Evolutionary conservation across 1,140 invertebrate genomes (phyloP).

Genomic region (Acromyrmex echinatior): DNA sequence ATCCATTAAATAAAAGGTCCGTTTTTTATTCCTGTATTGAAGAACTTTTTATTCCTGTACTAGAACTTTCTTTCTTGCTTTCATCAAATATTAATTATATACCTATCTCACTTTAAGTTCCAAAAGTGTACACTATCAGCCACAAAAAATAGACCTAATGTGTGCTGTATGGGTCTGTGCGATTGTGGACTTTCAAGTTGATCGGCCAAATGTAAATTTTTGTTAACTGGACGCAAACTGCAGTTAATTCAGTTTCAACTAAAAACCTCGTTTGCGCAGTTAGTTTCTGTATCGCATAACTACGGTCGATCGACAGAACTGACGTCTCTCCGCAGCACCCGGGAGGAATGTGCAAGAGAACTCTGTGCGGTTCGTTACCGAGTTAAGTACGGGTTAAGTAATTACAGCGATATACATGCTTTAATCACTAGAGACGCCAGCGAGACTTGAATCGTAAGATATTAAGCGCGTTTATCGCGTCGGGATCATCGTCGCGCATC

Average conservation of each 20-base stretch:
- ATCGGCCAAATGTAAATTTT: constrained; percentile 2
- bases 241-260: background rate
- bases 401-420: background rate
- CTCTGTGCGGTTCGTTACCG: constrained; percentile 1
- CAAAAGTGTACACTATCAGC: too few species aligned
- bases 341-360: background rate
- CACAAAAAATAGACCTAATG: too few species aligned
- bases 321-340: background rate
- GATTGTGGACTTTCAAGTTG: background rate
- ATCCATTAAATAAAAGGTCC: too few species aligned
- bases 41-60: too few species aligned
- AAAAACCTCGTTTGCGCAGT: constrained; percentile 25
- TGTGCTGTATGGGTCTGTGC: too few species aligned
- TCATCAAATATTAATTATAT: too few species aligned
- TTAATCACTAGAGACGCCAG: constrained; percentile 7
- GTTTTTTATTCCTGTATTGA: too few species aligned
- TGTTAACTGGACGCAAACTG: background rate
- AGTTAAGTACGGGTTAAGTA: background rate
- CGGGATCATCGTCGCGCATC: background rate
- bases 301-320: background rate
- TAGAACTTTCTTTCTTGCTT: too few species aligned
- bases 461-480: constrained; percentile 13
- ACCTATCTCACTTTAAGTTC: too few species aligned
- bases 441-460: background rate
- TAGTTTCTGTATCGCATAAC: constrained; percentile 4